Evolutionary conservation across 1,140 invertebrate genomes (phyloP).

Genomic region (Cryptotermes secundus): DNA sequence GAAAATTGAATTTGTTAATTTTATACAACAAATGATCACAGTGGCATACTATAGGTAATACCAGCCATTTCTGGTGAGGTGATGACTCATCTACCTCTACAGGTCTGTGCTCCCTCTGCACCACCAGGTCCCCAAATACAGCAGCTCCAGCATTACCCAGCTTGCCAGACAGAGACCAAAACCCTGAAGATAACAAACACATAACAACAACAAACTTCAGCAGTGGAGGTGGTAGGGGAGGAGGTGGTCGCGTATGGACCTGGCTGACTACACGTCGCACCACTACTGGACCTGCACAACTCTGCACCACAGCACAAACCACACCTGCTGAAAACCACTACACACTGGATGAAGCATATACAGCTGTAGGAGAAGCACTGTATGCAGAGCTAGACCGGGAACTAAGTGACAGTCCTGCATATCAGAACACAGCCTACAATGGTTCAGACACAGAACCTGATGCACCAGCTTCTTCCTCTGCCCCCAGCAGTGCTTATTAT

Average conservation of each 20-base stretch:
- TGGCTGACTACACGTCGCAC: constrained; percentile 59
- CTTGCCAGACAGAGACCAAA: neutral
- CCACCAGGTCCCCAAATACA: constrained; percentile 28
- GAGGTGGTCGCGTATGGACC: constrained; percentile 56
- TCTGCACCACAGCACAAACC: constrained; percentile 46
- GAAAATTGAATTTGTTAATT: too few relatives aligned
- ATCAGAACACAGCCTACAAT: constrained; percentile 69
- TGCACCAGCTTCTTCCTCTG: constrained; percentile 57
- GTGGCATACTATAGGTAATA: too few relatives aligned
- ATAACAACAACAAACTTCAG: constrained; percentile 16
- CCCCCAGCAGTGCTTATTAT: constrained; percentile 69
- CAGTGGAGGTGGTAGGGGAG: constrained; percentile 1
- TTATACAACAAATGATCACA: too few relatives aligned
- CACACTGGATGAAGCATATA: constrained; percentile 65
- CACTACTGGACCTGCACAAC: constrained; percentile 47
- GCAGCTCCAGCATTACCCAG: neutral
- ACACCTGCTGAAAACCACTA: constrained; percentile 67
- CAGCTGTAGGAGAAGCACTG: constrained; percentile 58
- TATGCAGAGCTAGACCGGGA: constrained; percentile 65
- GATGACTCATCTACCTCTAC: constrained; percentile 25
- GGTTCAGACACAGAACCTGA: constrained; percentile 64
- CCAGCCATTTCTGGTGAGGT: neutral
- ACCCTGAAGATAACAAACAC: constrained; percentile 27
- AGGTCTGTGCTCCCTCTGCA: constrained; percentile 31
- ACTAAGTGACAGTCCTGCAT: constrained; percentile 58